Evolutionary conservation across 2,113 vertebrate genomes (phyloP).

Genomic region (Leptobrachium ailaonicum): DNA sequence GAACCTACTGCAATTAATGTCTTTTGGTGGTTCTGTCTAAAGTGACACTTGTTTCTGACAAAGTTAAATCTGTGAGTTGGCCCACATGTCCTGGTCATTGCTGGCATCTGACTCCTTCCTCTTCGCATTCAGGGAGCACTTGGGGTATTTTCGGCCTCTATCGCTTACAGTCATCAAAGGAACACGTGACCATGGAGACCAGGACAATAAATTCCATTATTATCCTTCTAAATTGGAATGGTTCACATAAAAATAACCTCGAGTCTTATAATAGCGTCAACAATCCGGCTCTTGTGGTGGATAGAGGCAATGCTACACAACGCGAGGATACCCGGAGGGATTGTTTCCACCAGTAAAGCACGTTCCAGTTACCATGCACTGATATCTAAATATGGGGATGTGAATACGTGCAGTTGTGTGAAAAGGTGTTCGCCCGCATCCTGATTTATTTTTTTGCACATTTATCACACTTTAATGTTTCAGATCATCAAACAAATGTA

Average conservation of each 20-base stretch:
- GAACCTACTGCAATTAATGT: too few relatives aligned
- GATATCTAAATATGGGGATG: constrained; percentile 10
- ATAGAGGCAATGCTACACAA: neutral
- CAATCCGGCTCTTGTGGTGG: neutral
- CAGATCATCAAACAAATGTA: too few relatives aligned
- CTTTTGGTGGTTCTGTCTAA: too few relatives aligned
- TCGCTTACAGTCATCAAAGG: neutral
- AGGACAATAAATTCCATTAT: neutral
- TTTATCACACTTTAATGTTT: too few relatives aligned
- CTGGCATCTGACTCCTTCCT: too few relatives aligned
- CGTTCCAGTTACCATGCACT: constrained; percentile 12
- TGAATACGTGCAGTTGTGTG: neutral
- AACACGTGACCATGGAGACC: neutral
- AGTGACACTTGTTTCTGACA: too few relatives aligned
- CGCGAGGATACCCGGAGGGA: neutral
- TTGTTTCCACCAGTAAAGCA: constrained; percentile 27
- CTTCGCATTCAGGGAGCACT: too few relatives aligned
- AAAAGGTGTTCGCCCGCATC: too few relatives aligned
- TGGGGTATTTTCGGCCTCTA: neutral
- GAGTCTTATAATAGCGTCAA: neutral
- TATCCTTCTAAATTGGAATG: neutral
- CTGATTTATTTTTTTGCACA: too few relatives aligned
- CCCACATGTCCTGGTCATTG: too few relatives aligned
- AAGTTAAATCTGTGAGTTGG: too few relatives aligned
- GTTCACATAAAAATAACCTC: neutral